Conservation (phyloP, 2,113 vertebrate genomes). For the Podarcis raffonei region DNA sequence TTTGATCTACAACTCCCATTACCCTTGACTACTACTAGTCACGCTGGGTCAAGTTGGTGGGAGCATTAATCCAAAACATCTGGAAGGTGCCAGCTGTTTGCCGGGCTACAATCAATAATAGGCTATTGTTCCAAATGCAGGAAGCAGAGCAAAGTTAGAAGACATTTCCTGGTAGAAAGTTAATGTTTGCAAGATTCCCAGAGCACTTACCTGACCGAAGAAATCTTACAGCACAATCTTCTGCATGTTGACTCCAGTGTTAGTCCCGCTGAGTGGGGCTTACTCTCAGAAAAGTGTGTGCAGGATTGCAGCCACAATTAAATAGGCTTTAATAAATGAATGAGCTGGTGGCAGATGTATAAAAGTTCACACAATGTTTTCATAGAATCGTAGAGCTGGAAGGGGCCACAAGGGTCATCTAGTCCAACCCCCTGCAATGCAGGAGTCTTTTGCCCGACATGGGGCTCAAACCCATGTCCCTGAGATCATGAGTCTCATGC, state of each 20-base stretch:
- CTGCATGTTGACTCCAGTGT: no score
- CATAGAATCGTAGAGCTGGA: no score
- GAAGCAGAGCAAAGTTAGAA: no score
- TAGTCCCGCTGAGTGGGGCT: neutral
- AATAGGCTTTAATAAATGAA: neutral
- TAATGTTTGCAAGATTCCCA: no score
- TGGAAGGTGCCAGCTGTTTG: neutral
- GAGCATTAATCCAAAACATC: neutral
- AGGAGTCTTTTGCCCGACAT: no score
- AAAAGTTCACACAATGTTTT: neutral
- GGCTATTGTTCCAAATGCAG: no score
- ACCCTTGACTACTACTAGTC: neutral
- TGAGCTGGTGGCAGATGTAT: neutral
- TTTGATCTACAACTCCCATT: neutral
- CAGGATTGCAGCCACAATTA: neutral
- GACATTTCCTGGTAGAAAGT: no score
- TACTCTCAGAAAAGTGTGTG: neutral
- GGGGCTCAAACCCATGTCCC: no score
- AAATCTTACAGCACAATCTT: neutral
- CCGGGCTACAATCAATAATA: no score
- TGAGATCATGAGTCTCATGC: no score
- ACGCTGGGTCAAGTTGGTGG: neutral
- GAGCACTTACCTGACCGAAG: neutral
- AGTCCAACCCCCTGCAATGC: no score
- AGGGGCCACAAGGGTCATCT: no score